phyloP scores from a whole-genome alignment of 2,797 vertebrate species.

The Rhinophrynus dorsalis region DNA sequence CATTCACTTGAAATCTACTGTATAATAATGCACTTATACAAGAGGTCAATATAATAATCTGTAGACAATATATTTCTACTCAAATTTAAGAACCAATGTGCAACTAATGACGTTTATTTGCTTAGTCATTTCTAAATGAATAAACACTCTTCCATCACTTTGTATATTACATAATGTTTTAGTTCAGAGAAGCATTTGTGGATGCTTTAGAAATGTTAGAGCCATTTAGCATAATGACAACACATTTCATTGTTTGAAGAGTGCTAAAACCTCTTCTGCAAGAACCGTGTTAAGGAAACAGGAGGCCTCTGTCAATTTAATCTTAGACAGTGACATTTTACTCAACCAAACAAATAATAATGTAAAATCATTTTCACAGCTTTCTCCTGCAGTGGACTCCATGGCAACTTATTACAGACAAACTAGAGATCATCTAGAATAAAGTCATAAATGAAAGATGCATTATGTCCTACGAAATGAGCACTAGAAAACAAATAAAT shows the following conservation, averaged over 20 bases:
- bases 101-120: too few relatives aligned
- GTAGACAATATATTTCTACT: too few relatives aligned
- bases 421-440: constrained; percentile 28
- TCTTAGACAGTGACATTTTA: constrained; percentile 32
- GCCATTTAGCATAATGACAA: constrained; percentile 1
- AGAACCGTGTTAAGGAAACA: constrained; percentile 16
- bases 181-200: too few relatives aligned
- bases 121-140: too few relatives aligned
- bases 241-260: constrained; percentile 3
- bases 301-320: constrained; percentile 15
- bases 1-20: too few relatives aligned
- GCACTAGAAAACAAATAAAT: constrained; percentile 5
- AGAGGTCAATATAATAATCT: too few relatives aligned
- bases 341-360: constrained; percentile 24
- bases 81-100: too few relatives aligned
- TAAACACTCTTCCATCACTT: too few relatives aligned
- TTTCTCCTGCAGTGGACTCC: constrained; percentile 23
- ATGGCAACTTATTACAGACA: constrained; percentile 37
- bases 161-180: too few relatives aligned
- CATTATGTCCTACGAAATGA: constrained; percentile 19
- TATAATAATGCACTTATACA: too few relatives aligned
- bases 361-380: constrained; percentile 35
- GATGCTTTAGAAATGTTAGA: background rate
- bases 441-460: constrained; percentile 26
- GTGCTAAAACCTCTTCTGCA: background rate